Percentiles rank a stretch among this genome's conserved stretches.
phyloP scores from a whole-genome alignment of 2,888 invertebrate species.

The Frankliniella intonsa region DNA sequence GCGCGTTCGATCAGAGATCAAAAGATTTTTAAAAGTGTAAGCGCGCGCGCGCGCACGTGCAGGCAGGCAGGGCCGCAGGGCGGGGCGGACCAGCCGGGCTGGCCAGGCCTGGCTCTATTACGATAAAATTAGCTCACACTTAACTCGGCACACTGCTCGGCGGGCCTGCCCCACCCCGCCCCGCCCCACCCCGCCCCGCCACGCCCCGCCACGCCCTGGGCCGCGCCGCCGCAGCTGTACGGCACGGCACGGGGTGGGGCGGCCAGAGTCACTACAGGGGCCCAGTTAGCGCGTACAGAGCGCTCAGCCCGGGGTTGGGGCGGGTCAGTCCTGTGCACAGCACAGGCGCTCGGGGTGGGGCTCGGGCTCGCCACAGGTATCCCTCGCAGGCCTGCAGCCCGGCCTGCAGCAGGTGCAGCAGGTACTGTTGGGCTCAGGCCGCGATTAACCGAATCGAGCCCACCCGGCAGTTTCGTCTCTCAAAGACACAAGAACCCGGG shows the following conservation, averaged over 20 bases:
- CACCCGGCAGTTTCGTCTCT: too few species aligned
- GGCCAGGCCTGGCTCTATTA: slow-evolving; percentile 4
- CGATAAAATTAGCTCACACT: slow-evolving; percentile 25
- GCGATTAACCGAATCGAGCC: too few species aligned
- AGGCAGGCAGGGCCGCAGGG: background rate
- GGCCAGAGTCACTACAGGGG: background rate
- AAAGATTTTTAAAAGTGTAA: too few species aligned
- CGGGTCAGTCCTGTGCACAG: too few species aligned
- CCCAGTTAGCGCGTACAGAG: background rate
- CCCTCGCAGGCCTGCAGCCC: too few species aligned
- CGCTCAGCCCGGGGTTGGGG: background rate
- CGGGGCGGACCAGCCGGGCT: background rate
- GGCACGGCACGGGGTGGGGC: background rate
- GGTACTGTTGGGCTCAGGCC: too few species aligned
- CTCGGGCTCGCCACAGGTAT: too few species aligned
- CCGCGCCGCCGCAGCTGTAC: background rate
- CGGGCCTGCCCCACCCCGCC: background rate
- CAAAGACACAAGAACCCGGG: too few species aligned
- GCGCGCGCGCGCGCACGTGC: background rate
- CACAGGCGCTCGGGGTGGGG: too few species aligned
- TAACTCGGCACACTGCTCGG: background rate
- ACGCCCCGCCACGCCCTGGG: background rate
- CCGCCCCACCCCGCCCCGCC: background rate
- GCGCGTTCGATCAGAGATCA: too few species aligned
- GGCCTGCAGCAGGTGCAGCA: too few species aligned